Base-by-base conservation (phyloP, 2,113 vertebrate genomes). In the Leptobrachium leishanense region DNA sequence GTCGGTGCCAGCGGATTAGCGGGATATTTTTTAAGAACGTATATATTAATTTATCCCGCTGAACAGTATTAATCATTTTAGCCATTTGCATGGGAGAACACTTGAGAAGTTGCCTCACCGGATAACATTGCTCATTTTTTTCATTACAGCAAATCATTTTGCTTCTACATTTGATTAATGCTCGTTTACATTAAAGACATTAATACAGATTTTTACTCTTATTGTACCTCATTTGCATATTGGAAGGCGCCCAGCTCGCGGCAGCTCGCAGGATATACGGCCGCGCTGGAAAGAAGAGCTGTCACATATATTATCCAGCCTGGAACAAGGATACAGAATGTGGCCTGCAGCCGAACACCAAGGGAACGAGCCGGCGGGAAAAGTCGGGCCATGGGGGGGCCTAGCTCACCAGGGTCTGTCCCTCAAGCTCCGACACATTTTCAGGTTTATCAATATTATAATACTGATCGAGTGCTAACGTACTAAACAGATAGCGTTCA, bases 291-390 rank as follows among this genome's bases (percentile, higher is more conserved):
- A 68, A 57, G 20, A 46, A 42, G 75, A 69, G 9, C 50, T 57
- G 74, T 76, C 74, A 76, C 74, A 68, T 76, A 39, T 54, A 76
- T 76, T 76, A 76, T 54, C 53, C 65, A 44, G 66, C 66, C 41
- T 59, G 53, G 66, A 68, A 69, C 8, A 3, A 59, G 66, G 2
- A 12, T 59, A 43, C 39, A 20, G 75, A 77, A 69, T 42, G n/a
- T 41, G 2, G 75, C n/a, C 13, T 54, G 65, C 20, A 31, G 20
- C 20, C 20, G 20, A 31, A 31, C 20, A 31, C 20, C 20, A 31
- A 31, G 20, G 20, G 20, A 31, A 31, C 20, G 20, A 31, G 20
- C 20, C 20, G 20, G 1, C 20, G 20, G 20, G 20, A 31, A 1
- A 31, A 31, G 20, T 31, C 20, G 20, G 20, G 20, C 20, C 20